Evolutionary conservation across 1,140 invertebrate genomes (phyloP), one percentile per base, ranked within the genome.

Genomic region (Drosophila ironensis): DNA sequence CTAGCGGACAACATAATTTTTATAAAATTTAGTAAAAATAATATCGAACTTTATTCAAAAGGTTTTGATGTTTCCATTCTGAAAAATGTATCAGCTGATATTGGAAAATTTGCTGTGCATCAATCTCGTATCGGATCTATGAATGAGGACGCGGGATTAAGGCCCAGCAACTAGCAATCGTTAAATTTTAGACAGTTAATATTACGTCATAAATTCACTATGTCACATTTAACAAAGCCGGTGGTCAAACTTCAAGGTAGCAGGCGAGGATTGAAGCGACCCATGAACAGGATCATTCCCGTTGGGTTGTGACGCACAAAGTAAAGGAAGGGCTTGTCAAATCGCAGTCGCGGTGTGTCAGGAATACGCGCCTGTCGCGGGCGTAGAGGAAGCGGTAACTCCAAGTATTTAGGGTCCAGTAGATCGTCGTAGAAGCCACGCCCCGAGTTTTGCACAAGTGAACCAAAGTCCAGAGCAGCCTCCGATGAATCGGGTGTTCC

Each of bases 301-400:
- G 95, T 95, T 2, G 95, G 96, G 90, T 97, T 97, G 86, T 97
- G 96, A 78, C 96, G 92, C 8, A 96, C 94, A 63, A 96, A 95
- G 86, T 95, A 97, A 3, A 97, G 91, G 91, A 97, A 97, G 1
- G 96, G 96, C 78, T 95, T 92, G 64, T 97, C 95, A 74, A 96
- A 94, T 73, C 95, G 93, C 61, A 97, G 91, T 78, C 95, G 91
- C 1, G 94, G 93, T 17, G 93, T 93, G 35, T 95, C 93, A 0
- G 94, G 93, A 0, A 93, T 76, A 35, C 95, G 92, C 0, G 94
- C 94, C 81, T 96, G 94, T 63, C 94, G 90, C 4, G 94, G 94
- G 24, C 94, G 90, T 19, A 94, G 87, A 20, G 93, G 93, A 20
- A 95, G 78, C 2, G 94, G 94, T 63, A 95, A 75, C 37, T 92